phyloP scores from a whole-genome alignment of 2,113 vertebrate species.

The Oryzias woworae region DNA sequence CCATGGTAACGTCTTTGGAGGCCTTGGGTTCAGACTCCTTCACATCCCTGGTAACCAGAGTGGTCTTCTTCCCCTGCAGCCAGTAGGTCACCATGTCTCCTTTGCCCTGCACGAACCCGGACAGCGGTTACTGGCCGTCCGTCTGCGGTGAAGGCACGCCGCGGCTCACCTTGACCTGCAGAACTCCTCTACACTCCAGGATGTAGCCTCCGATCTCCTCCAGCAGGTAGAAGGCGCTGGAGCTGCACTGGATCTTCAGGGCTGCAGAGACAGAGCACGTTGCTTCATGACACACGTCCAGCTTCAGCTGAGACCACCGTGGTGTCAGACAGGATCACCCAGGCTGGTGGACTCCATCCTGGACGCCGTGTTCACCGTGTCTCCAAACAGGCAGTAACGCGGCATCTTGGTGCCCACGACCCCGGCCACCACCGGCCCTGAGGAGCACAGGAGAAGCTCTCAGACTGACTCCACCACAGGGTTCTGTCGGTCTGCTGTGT shows the following conservation, averaged over 20 bases:
- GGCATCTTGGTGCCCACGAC: slow-evolving; percentile 93
- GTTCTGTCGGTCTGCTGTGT: neutral
- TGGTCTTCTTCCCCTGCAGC: slow-evolving; percentile 79
- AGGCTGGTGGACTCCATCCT: slow-evolving; percentile 91
- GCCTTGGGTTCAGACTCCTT: neutral
- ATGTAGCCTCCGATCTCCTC: slow-evolving; percentile 86
- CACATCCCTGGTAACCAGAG: slow-evolving; percentile 37
- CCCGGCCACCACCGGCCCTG: slow-evolving; percentile 88
- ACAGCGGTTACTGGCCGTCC: neutral
- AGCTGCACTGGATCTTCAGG: slow-evolving; percentile 90
- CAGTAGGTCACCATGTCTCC: slow-evolving; percentile 87
- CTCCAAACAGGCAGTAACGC: slow-evolving; percentile 89
- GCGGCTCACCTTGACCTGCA: slow-evolving; percentile 85
- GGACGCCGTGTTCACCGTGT: slow-evolving; percentile 90
- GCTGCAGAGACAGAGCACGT: slow-evolving; percentile 64
- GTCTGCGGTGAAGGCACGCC: neutral
- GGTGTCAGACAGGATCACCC: slow-evolving; percentile 56
- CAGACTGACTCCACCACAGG: accelerated
- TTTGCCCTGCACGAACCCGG: slow-evolving; percentile 73
- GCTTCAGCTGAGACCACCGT: too few relatives aligned
- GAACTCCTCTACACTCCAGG: slow-evolving; percentile 81
- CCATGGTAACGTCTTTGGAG: slow-evolving; percentile 15
- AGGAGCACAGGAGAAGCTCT: neutral
- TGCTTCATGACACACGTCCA: too few relatives aligned
- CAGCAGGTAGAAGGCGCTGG: slow-evolving; percentile 82